These are phyloP conservation scores for Zoanthus sansibaricus DNA, from an alignment of 92 coral and sea anemone species.

Conservation along the genomic window DNA sequence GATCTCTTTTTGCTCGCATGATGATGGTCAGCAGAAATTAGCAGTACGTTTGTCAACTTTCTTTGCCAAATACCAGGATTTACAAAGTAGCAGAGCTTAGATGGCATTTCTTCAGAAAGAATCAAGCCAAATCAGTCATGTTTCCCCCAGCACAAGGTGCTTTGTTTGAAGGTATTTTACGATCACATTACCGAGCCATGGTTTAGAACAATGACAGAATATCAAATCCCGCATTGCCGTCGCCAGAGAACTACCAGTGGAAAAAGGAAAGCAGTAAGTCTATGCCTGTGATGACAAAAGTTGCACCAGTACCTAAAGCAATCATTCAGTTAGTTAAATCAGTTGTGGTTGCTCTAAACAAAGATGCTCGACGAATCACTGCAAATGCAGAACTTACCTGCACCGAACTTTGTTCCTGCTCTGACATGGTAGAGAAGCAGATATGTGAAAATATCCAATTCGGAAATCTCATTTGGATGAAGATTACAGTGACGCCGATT, in stretches of 20 bases:
- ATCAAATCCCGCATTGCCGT: slow-evolving; percentile 49
- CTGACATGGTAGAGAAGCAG: slow-evolving; percentile 30
- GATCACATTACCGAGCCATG: slow-evolving; percentile 7
- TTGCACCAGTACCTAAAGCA: neutral
- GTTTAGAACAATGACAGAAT: slow-evolving; percentile 41
- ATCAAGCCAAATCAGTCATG: too few species aligned
- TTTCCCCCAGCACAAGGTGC: slow-evolving; percentile 40
- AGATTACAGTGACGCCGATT: slow-evolving; percentile 42
- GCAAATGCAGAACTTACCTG: slow-evolving; percentile 39
- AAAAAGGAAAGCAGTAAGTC: slow-evolving; percentile 32
- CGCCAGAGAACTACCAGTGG: slow-evolving; percentile 45
- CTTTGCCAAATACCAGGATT: neutral
- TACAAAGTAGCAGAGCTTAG: too few species aligned
- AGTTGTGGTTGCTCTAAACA: slow-evolving; percentile 44
- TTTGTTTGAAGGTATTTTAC: slow-evolving; percentile 34
- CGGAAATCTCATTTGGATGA: slow-evolving; percentile 22
- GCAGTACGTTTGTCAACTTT: slow-evolving; percentile 33
- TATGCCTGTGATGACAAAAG: slow-evolving; percentile 50
- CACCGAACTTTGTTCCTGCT: slow-evolving; percentile 49
- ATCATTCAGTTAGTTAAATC: slow-evolving; percentile 39
- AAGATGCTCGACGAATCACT: slow-evolving; percentile 39
- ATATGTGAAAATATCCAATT: neutral
- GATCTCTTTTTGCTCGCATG: neutral
- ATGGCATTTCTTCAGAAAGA: too few species aligned
- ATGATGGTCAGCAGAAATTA: neutral